Evolutionary conservation across 2,888 invertebrate species (phyloP).

Genomic region (Pseudeuparius sepicola): DNA sequence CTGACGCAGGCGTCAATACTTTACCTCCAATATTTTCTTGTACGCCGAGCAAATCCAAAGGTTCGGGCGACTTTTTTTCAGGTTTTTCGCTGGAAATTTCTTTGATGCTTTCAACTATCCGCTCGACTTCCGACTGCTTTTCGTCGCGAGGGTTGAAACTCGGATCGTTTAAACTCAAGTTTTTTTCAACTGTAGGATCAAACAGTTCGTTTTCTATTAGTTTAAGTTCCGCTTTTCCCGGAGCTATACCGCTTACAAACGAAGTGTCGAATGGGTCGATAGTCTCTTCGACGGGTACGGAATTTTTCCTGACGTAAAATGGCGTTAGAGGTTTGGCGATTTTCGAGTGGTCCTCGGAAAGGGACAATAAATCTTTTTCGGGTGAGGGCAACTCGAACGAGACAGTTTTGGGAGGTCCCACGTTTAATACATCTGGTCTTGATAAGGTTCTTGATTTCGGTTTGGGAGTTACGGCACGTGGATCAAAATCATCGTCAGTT

Average conservation of each 20-base stretch:
- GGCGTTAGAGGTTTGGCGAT: slow-evolving; percentile 69
- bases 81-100: slow-evolving; percentile 34
- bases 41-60: slow-evolving; percentile 41
- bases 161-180: slow-evolving; percentile 53
- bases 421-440: slow-evolving; percentile 48
- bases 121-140: slow-evolving; percentile 30
- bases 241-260: slow-evolving; percentile 43
- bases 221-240: slow-evolving; percentile 48
- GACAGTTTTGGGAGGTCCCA: slow-evolving; percentile 39
- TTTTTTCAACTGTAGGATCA: slow-evolving; percentile 27
- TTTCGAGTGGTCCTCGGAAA: slow-evolving; percentile 32
- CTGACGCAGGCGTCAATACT: slow-evolving; percentile 55
- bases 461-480: slow-evolving; percentile 48
- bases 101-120: slow-evolving; percentile 37
- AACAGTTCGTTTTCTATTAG: slow-evolving; percentile 46
- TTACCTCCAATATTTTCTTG: slow-evolving; percentile 55
- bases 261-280: slow-evolving; percentile 57
- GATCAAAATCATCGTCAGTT: slow-evolving; percentile 75
- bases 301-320: slow-evolving; percentile 60
- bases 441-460: slow-evolving; percentile 44
- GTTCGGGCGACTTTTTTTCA: slow-evolving; percentile 15
- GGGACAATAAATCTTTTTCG: slow-evolving; percentile 44
- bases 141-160: slow-evolving; percentile 48
- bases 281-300: slow-evolving; percentile 46
- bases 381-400: slow-evolving; percentile 50